These are phyloP conservation scores for Eutolmus rufibarbis DNA, from an alignment of 2,888 invertebrate species.

Conservation along the genomic window DNA sequence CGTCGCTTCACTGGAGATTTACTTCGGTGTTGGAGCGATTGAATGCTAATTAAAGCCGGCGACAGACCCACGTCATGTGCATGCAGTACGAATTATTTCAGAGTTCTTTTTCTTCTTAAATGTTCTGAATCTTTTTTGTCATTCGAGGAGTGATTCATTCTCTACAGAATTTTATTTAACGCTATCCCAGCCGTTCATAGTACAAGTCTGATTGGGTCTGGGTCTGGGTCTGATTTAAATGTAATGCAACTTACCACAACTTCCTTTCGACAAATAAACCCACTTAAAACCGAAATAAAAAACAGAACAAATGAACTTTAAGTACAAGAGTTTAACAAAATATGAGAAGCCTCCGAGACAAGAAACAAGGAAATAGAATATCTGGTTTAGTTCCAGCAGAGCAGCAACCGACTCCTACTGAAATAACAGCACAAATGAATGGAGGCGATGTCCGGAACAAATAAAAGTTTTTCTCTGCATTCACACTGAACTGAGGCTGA, in stretches of 20 bases:
- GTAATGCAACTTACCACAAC: neutral
- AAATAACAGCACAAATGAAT: slow-evolving; percentile 30
- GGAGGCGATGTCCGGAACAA: slow-evolving; percentile 14
- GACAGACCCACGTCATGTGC: neutral
- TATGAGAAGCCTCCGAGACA: neutral
- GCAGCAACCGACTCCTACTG: slow-evolving; percentile 19
- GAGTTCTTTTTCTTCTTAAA: neutral
- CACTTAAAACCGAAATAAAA: neutral
- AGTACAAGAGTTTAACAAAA: neutral
- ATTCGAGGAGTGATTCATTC: neutral
- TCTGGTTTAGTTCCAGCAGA: neutral
- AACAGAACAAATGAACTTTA: neutral
- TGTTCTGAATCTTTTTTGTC: neutral
- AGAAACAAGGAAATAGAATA: neutral
- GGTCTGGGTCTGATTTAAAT: too few species aligned
- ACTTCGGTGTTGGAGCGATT: neutral
- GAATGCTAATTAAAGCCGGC: neutral
- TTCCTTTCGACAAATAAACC: neutral
- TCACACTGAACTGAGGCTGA: neutral
- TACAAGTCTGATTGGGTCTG: neutral
- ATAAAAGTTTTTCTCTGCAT: slow-evolving; percentile 2
- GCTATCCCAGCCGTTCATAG: neutral
- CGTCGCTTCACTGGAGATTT: neutral
- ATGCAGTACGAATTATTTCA: neutral
- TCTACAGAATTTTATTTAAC: neutral